Evolutionary conservation across 2,888 invertebrate genomes (phyloP).

Genomic region (Cheilosia impressa): DNA sequence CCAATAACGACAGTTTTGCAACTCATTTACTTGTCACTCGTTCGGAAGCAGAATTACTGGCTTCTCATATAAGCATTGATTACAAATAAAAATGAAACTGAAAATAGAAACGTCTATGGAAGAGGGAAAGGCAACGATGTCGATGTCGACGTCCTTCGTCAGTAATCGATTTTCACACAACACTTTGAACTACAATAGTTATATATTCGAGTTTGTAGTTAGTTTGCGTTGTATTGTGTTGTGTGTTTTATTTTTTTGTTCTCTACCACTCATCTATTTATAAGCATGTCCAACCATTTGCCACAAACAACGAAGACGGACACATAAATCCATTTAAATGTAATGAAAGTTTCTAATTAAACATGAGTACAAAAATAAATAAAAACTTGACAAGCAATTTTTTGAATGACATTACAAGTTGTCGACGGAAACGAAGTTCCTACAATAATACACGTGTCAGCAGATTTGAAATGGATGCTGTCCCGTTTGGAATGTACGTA

Average conservation of each 20-base stretch:
- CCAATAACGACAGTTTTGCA: constrained; percentile 26
- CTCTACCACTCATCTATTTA: constrained; percentile 25
- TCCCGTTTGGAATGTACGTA: too few species aligned
- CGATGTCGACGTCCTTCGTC: constrained; percentile 32
- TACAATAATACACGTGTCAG: not conserved
- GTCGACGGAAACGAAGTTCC: not conserved
- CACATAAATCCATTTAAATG: constrained; percentile 33
- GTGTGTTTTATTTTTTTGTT: not conserved
- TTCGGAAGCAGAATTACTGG: constrained; percentile 10
- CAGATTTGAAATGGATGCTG: too few species aligned
- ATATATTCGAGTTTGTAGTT: not conserved
- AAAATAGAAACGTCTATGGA: constrained; percentile 21
- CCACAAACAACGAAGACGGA: constrained; percentile 5
- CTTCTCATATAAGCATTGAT: constrained; percentile 12
- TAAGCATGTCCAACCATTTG: constrained; percentile 24
- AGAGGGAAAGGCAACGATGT: not conserved
- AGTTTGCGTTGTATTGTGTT: not conserved
- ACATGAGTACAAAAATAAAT: not conserved
- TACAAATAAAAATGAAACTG: constrained; percentile 36
- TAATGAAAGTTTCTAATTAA: constrained; percentile 40
- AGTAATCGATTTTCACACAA: constrained; percentile 45
- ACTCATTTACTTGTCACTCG: constrained; percentile 16
- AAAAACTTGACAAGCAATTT: not conserved
- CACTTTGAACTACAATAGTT: constrained; percentile 19
- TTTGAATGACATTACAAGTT: not conserved